These are phyloP conservation scores for Arbacia lixula DNA, from an alignment of 53 echinoderm and acorn worm species.

Conservation along the genomic window DNA sequence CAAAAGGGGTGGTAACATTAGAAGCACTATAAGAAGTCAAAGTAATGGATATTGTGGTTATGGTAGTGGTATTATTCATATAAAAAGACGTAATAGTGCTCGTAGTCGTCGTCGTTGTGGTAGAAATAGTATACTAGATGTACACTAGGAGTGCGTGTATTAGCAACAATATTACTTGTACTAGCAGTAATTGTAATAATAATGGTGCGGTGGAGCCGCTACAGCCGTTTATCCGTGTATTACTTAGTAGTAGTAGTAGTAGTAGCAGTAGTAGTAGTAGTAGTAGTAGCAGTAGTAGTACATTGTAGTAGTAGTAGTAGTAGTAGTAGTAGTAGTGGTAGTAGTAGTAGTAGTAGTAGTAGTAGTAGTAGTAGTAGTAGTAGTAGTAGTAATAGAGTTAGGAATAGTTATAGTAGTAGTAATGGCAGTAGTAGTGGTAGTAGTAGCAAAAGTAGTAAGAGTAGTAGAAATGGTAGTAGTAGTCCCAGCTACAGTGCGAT, in stretches of 20 bases:
- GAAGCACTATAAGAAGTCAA: conserved; percentile 1
- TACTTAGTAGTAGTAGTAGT: conserved; percentile 5
- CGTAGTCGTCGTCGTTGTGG: background rate
- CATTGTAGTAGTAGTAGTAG: conserved; percentile 6
- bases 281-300: conserved; percentile 31
- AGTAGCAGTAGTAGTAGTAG: conserved; percentile 14
- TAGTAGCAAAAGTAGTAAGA: background rate
- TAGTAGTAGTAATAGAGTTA: background rate
- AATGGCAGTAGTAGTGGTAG: background rate
- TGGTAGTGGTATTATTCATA: too few species aligned
- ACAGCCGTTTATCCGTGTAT: too few species aligned
- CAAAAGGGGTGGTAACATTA: background rate
- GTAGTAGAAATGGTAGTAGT: background rate
- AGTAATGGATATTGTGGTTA: background rate
- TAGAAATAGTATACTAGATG: too few species aligned
- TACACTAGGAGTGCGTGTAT: too few species aligned
- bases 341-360: background rate
- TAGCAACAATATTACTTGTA: too few species aligned
- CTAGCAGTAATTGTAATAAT: background rate
- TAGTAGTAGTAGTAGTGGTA: conserved; percentile 19
- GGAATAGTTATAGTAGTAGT: background rate
- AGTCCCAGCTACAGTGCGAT: background rate
- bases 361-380: background rate
- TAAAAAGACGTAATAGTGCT: too few species aligned
- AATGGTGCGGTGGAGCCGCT: too few species aligned